Conservation (phyloP, 2,113 vertebrate genomes). For the Oostethus manadensis region DNA sequence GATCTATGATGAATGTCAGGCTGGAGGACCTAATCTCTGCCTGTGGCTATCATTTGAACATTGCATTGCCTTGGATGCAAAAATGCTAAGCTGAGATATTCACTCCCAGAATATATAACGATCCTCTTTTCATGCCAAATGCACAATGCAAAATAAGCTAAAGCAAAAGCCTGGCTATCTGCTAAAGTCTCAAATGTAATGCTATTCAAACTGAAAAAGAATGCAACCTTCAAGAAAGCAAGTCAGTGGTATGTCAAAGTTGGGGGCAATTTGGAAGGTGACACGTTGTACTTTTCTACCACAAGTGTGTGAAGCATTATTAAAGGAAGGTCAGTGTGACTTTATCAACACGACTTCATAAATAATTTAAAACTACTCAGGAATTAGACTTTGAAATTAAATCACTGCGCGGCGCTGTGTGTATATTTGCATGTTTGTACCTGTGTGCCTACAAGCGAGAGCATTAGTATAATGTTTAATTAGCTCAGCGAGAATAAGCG, state of each 20-base stretch:
- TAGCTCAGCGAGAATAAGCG: constrained; percentile 48
- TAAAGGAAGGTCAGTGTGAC: constrained; percentile 64
- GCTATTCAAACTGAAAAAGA: constrained; percentile 43
- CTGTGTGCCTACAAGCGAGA: constrained; percentile 19
- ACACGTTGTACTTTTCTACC: constrained; percentile 1
- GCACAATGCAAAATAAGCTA: constrained; percentile 4
- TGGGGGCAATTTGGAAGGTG: constrained; percentile 43
- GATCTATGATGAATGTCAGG: constrained; percentile 33
- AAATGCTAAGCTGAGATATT: constrained; percentile 10
- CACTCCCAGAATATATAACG: constrained; percentile 5
- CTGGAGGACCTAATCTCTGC: constrained; percentile 34
- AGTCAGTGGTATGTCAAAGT: constrained; percentile 43
- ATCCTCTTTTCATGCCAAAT: constrained; percentile 22
- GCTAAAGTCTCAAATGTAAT: constrained; percentile 19
- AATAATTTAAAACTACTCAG: constrained; percentile 61
- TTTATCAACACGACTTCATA: constrained; percentile 52
- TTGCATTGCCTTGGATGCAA: constrained; percentile 19
- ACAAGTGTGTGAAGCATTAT: constrained; percentile 35
- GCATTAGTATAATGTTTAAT: constrained; percentile 43
- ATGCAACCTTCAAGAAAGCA: constrained; percentile 42
- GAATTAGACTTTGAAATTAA: constrained; percentile 70
- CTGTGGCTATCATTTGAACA: constrained; percentile 25
- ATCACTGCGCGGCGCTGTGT: constrained; percentile 33
- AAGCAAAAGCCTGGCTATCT: constrained; percentile 31
- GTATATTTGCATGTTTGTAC: constrained; percentile 31